Evolutionary conservation across 2,113 vertebrate genomes (phyloP), one percentile per base, ranked within the genome.

Genomic region (Eulemur macaco): DNA sequence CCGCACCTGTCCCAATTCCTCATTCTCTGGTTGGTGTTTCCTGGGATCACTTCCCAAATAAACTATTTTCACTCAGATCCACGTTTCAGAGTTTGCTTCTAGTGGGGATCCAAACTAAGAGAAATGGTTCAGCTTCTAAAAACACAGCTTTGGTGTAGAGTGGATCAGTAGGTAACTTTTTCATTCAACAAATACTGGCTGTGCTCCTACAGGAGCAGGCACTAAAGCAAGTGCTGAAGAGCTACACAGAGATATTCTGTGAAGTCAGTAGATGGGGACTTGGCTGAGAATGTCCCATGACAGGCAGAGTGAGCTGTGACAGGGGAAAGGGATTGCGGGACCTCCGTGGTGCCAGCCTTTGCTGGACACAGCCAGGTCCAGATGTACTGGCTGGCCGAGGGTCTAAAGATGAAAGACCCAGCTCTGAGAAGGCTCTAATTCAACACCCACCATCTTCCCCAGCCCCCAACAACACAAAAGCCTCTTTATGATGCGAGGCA

Each of bases 401-500:
- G 20, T 37, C 85, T 81, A 6, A 45, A 84, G 86, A 91, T 63
- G 80, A 96, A 95, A 97, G 86, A 56, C 27, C 31, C 8, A 42
- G 8, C 76, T 58, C 71, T 27, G 29, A 93, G 87, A 89, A 60
- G 25, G 74, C 58, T 90, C 88, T 73, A n/a, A 84, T 60, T 64
- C 34, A 45, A 54, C 77, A n/a, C 8, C 5, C 71, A 73, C 87
- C 31, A 12, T 90, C 88, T 37, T 86, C 68, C 92, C 58, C 81
- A 23, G 34, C 42, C 56, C 71, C 47, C n/a, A 10, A 4, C 34
- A 50, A 23, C 64, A 97, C 96, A 96, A 96, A 97, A 77, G 74
- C 74, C 37, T 73, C 91, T 93, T 92, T 97, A 69, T 96, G 37
- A 31, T 34, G 8, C 47, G 74, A 73, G 18, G 69, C 91, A 47